Evolutionary conservation across 1,140 invertebrate genomes (phyloP), one percentile per base, ranked within the genome.

Genomic region (Mamestra configurata): DNA sequence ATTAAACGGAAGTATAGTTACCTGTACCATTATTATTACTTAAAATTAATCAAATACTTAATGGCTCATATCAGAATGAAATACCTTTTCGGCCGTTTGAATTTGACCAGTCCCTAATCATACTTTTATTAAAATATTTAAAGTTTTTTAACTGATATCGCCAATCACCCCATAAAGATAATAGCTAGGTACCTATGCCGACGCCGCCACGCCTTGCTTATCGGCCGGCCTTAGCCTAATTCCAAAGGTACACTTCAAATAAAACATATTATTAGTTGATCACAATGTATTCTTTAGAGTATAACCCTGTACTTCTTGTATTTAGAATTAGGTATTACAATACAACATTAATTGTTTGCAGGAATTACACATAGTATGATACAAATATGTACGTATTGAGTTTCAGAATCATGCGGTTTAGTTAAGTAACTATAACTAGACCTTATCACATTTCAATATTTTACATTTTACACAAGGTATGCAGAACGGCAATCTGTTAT

Each of bases 221-320:
- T 66, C 35, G n/a, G 7, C 10, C 15, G 24, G 10, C 61, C 61
- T 66, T 66, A 35, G 35, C 61, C 61, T 40, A 55, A 55, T 27
- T 53, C 18, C 53, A 11, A 72, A 37, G 51, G 37, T 4, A 53
- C 13, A 53, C 11, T 35, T 24, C 27, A 68, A 77, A 79, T 71
- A 79, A 71, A 79, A 79, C 27, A 79, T 79, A 20, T 1, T 1
- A 70, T 49, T 37, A 70, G 68, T 72, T 76, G 73, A 76, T 76
- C 73, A 64, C 73, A 76, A 64, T 76, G 73, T 76, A 76, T 76
- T 76, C 57, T 76, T 76, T 76, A 76, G 77, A 79, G 68, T 79
- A 79, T 82, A 57, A 82, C 81, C 81, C 81, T 82, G 81, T 82
- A 72, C 77, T 73, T 77, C 46, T 77, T 77, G 57, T 68, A 72